Evolutionary conservation across 2,113 vertebrate genomes (phyloP), one percentile per base, ranked within the genome.

Genomic region (Perca fluviatilis): DNA sequence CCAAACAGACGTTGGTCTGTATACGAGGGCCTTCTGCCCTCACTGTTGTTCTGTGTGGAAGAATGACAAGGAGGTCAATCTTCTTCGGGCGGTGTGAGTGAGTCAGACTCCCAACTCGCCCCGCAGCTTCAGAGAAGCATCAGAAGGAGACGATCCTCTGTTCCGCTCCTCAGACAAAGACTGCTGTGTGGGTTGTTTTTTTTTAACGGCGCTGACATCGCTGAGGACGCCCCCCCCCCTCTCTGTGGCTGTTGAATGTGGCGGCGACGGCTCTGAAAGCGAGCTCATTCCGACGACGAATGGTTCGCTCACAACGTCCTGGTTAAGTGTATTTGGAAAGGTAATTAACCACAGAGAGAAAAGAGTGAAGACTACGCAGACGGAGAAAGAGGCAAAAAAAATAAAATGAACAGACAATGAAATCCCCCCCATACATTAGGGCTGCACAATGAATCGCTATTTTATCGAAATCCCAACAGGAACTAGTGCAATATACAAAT

Each of bases 1-100:
- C 14, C 51, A 7, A 40, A 74, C 82, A 81, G 74, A 43, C 5
- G 25, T 21, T 2, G 49, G 74, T 13, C 62, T 73, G 72, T 57
- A 10, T 40, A 21, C 8, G 1, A 67, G 12, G 27, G 43, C 67
- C 43, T 50, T 57, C 11, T 56, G 43, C 62, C 40, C 49, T 8
- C n/a, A 56, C 64, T 15, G 58, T 19, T 53, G 30, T 21, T 25
- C 14, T 56, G 53, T 67, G 51, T 9, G 19, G 33, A 16, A 56
- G 69, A 54, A 58, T 2, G 69, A 86, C 75, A 72, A 40, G 4
- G 43, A 70, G 79, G 65, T 81, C 76, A 84, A 71, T 57, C 33
- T 25, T 82, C 49, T 53, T 61, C 27, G 0, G 47, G 40, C 15
- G 6, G 8, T n/a, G 57, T 61, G 47, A 25, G 61, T 56, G 62